A percentile compares a stretch with the other conserved stretches of the same genome.
phyloP scores from a whole-genome alignment of 2,113 vertebrate genomes.

The Halichoeres trimaculatus region DNA sequence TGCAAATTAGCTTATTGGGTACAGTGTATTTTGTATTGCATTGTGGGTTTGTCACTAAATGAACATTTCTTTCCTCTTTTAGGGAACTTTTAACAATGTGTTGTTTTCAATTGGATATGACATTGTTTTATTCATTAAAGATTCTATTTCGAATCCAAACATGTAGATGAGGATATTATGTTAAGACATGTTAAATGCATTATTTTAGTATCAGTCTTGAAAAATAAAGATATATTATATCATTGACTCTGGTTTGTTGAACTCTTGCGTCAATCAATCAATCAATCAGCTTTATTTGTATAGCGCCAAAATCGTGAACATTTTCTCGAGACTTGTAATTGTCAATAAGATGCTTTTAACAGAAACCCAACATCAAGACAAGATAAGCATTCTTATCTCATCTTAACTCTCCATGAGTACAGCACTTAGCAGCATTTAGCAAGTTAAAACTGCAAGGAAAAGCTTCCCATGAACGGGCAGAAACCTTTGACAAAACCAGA shows the following conservation, averaged over 20 bases:
- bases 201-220: constrained; percentile 72
- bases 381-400: too few relatives aligned
- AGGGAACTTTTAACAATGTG: constrained; percentile 71
- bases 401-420: too few relatives aligned
- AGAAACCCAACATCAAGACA: too few relatives aligned
- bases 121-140: constrained; percentile 69
- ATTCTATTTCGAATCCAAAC: constrained; percentile 59
- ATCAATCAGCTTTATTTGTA: too few relatives aligned
- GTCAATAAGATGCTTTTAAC: too few relatives aligned
- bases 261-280: constrained; percentile 30
- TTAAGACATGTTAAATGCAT: constrained; percentile 69
- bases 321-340: too few relatives aligned
- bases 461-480: too few relatives aligned
- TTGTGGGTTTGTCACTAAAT: constrained; percentile 70
- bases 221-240: constrained; percentile 76
- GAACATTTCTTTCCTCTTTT: constrained; percentile 55
- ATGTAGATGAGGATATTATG: constrained; percentile 57
- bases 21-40: constrained; percentile 72
- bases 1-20: constrained; percentile 56
- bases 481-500: too few relatives aligned
- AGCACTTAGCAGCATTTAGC: too few relatives aligned
- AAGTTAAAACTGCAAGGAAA: too few relatives aligned
- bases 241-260: constrained; percentile 40
- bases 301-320: too few relatives aligned
- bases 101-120: constrained; percentile 70